Evolutionary conservation across 2,797 vertebrate species (phyloP).

Genomic region (Neosalanx taihuensis): DNA sequence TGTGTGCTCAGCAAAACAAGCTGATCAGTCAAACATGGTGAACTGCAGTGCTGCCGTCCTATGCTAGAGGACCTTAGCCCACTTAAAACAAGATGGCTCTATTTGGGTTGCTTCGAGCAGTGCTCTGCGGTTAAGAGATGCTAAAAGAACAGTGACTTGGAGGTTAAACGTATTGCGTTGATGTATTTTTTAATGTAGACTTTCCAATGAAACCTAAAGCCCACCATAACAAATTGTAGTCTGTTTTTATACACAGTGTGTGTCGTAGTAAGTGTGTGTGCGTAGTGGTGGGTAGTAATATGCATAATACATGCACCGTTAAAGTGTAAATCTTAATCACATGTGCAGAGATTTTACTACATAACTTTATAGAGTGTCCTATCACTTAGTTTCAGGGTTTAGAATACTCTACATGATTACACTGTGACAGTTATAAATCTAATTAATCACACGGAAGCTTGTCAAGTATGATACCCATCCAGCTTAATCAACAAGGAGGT

Average conservation of each 20-base stretch:
- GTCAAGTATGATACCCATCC: constrained; percentile 55
- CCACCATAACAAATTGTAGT: no score
- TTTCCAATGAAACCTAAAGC: no score
- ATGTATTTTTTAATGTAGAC: no score
- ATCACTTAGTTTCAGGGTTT: no score
- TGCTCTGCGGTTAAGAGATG: constrained; percentile 8
- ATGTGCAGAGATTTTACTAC: no score
- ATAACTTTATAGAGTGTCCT: no score
- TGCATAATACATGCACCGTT: no score
- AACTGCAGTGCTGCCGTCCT: constrained; percentile 38
- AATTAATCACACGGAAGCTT: constrained; percentile 74
- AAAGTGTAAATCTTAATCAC: no score
- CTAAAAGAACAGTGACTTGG: not conserved
- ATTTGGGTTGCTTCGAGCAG: constrained; percentile 45
- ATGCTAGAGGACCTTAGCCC: constrained; percentile 53
- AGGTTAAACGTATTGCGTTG: not conserved
- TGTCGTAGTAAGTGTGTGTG: no score
- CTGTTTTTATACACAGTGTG: no score
- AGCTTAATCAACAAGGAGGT: constrained; percentile 68
- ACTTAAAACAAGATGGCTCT: constrained; percentile 60
- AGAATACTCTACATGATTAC: constrained; percentile 42
- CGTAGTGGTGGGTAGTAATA: no score
- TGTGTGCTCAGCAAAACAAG: constrained; percentile 55
- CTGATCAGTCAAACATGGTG: constrained; percentile 51
- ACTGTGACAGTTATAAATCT: constrained; percentile 64